Base-by-base conservation (phyloP, 1,140 invertebrate genomes). In the Drosophila lacteicornis region DNA sequence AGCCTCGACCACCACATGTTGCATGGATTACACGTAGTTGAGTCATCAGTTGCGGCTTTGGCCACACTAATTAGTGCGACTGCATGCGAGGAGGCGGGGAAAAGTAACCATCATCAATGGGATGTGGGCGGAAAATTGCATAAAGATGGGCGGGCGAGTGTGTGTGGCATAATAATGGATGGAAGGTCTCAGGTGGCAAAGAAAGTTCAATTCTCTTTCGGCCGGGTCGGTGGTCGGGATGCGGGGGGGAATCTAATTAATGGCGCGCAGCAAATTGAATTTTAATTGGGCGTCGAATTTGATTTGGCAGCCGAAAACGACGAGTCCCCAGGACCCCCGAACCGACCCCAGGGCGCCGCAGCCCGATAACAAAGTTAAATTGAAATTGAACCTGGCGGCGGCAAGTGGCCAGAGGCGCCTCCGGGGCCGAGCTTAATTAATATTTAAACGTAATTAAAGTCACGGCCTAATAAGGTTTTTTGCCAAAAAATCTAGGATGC, bases 211-310 rank as follows among this genome's bases (percentile, higher is more conserved):
- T 61, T 12, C 43, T 53, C 38, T 47, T 53, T 45, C 22, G 38
- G 55, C 12, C 40, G 11, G 15, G 40, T 9, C 25, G 13, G 38
- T 2, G 9, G 3, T 12, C 9, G 17, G 25, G 3, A 17, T 33
- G 42, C 40, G 53, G 8, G 30, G 30, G 15, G 25, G 74, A 88
- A 88, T 88, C 84, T 88, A 88, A 88, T 88, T 88, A 88, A 88
- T 84, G 84, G 66, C 85, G 84, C 77, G 69, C 74, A 75, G 75
- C 84, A 88, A 88, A 88, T 88, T 88, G 84, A 88, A 88, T 88
- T 88, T 88, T 91, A 91, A 91, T 87, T 91, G 87, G 82, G 83
- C 85, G 78, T 76, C 82, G 86, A 88, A 91, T 85, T 88, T 91
- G 86, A 88, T 85, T 88, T 88, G 62, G 62, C 68, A 51, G 67